Evolutionary conservation across 2,797 vertebrate genomes (phyloP).

Genomic region (Hydrocynus forskahlii): DNA sequence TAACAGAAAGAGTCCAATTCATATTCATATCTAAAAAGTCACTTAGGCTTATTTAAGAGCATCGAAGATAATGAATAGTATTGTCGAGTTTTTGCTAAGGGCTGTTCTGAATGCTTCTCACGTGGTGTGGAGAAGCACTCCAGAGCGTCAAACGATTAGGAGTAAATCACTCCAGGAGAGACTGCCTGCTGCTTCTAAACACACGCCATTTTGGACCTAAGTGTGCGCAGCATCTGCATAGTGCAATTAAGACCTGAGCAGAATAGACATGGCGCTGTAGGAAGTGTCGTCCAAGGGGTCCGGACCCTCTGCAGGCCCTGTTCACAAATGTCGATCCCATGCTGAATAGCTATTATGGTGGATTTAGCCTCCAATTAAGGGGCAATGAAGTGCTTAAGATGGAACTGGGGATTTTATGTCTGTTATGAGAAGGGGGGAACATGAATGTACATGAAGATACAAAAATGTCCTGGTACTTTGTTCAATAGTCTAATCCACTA

Average conservation of each 20-base stretch:
- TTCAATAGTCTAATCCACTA: background rate
- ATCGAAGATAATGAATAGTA: constrained; percentile 32
- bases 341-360: constrained; percentile 30
- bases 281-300: constrained; percentile 12
- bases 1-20: background rate
- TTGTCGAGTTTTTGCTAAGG: constrained; percentile 13
- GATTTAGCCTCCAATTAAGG: constrained; percentile 37
- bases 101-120: constrained; percentile 34
- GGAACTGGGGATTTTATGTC: background rate
- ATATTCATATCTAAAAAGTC: constrained; percentile 36
- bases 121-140: constrained; percentile 11
- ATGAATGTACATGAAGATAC: no score
- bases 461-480: background rate
- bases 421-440: background rate
- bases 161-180: constrained; percentile 41
- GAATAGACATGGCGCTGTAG: constrained; percentile 35
- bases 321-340: constrained; percentile 26
- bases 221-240: constrained; percentile 38
- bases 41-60: constrained; percentile 25
- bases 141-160: constrained; percentile 27
- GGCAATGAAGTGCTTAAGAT: background rate
- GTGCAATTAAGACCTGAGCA: constrained; percentile 45
- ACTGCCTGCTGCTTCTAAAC: constrained; percentile 41
- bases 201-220: constrained; percentile 36
- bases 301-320: constrained; percentile 26